Base-by-base conservation (phyloP, 2,888 invertebrate genomes). In the Amphipoea oculea region DNA sequence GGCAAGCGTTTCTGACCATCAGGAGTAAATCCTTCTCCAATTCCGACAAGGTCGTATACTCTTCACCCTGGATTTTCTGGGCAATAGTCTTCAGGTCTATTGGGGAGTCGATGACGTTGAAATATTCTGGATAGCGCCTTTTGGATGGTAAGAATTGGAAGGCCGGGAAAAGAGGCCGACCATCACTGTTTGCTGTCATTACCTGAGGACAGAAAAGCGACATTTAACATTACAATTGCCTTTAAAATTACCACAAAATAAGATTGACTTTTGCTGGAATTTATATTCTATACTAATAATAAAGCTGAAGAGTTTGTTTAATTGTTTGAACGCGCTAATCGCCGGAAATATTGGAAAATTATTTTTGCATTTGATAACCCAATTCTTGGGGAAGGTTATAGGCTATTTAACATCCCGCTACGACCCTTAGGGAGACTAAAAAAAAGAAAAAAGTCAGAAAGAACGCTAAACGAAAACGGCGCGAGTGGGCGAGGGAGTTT, bases 41-140 rank as follows among this genome's bases (percentile, higher is more conserved):
- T 77, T 99, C 99, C 69, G 97, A 96, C 60, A 99, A 94, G 85
- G 96, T 97, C 0, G 97, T 96, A 93, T 99, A 99, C 76, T 98
- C 98, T 75, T 98, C 98, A 79, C 98, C 98, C 95, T 99, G 99
- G 75, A 99, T 99, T 95, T 99, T 99, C 79, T 98, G 98, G 0
- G 99, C 99, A 78, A 99, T 99, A 81, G 98, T 98, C 95, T 99
- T 99, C 90, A 99, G 96, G 95, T 99, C 99, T 85, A 99, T 99
- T 0, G 99, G 99, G 84, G 98, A 98, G 82, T 99, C 98, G 78
- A 99, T 99, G 0, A 99, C 98, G 89, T 98, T 98, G 94, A 99
- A 99, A 96, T 99, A 99, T 91, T 99, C 99, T 0, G 99, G 99
- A 95, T 99, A 99, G 83, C 98, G 98, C 96, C 98, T 98, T 94